Evolutionary conservation across 2,888 invertebrate genomes (phyloP).

Genomic region (Leptogaster cylindrica): DNA sequence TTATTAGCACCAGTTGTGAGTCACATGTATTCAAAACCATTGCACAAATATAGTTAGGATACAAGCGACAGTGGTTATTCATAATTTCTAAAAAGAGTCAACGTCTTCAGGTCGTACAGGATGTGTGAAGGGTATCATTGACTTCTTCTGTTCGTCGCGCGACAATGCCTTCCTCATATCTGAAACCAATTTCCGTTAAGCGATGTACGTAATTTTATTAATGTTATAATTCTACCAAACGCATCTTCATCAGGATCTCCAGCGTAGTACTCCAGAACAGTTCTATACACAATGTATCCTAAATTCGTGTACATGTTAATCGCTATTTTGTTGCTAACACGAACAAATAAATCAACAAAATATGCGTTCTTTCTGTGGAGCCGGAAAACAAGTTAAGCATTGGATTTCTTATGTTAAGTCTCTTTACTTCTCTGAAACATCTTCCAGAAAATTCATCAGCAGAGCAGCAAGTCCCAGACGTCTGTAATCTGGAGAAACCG

Average conservation of each 20-base stretch:
- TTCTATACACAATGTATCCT: slow-evolving; percentile 95
- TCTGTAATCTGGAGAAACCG: slow-evolving; percentile 93
- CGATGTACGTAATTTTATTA: slow-evolving; percentile 36
- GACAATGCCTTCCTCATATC: slow-evolving; percentile 99
- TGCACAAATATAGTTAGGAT: slow-evolving; percentile 13
- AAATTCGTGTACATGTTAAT: slow-evolving; percentile 96
- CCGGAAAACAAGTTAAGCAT: slow-evolving; percentile 39
- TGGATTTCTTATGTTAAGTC: slow-evolving; percentile 1
- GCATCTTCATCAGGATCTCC: slow-evolving; percentile 99
- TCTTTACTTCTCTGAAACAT: slow-evolving; percentile 88
- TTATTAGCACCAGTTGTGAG: background rate
- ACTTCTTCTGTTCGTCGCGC: slow-evolving; percentile 88
- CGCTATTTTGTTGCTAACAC: slow-evolving; percentile 96
- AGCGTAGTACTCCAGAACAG: slow-evolving; percentile 97
- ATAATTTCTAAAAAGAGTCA: slow-evolving; percentile 66
- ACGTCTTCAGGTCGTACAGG: slow-evolving; percentile 96
- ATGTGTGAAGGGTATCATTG: slow-evolving; percentile 89
- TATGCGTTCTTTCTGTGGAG: slow-evolving; percentile 87
- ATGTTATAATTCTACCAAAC: slow-evolving; percentile 72
- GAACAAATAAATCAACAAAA: slow-evolving; percentile 97
- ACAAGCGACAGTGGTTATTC: background rate
- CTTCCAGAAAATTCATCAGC: slow-evolving; percentile 93
- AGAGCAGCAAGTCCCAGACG: slow-evolving; percentile 90
- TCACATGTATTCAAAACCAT: background rate
- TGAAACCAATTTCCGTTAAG: slow-evolving; percentile 62